A percentile compares a stretch with the other conserved stretches of the same genome.
These are phyloP conservation scores for Helicolenus hilgendorfi DNA, from an alignment of 2,797 vertebrate genomes.

Conservation along the genomic window DNA sequence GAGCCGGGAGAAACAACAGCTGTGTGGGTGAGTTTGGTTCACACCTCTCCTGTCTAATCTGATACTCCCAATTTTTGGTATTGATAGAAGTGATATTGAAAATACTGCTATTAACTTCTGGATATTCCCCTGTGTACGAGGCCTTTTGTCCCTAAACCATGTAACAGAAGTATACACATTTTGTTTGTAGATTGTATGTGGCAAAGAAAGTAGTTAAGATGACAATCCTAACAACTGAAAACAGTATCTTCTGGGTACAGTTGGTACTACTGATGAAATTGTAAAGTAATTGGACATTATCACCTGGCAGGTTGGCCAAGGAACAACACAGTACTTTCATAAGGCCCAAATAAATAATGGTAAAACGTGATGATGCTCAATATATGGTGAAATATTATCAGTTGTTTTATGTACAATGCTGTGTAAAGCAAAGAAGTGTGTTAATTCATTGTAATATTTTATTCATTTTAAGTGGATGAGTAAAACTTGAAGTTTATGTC, in stretches of 20 bases:
- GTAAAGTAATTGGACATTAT: neutral
- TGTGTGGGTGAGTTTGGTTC: slow-evolving; percentile 90
- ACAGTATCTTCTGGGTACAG: neutral
- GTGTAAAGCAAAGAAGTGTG: neutral
- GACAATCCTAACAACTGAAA: neutral
- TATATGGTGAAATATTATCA: neutral
- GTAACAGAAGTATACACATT: neutral
- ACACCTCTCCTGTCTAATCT: neutral
- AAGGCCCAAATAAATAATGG: neutral
- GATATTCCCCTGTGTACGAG: neutral
- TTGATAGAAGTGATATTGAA: neutral
- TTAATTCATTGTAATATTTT: neutral
- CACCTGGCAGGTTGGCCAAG: neutral
- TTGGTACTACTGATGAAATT: neutral
- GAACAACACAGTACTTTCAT: neutral
- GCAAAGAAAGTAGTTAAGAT: neutral
- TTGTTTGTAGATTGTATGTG: neutral
- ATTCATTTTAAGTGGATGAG: neutral
- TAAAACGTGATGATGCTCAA: neutral
- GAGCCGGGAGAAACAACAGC: slow-evolving; percentile 72
- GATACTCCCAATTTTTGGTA: neutral
- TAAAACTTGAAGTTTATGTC: neutral
- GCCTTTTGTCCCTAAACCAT: neutral
- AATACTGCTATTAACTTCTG: neutral
- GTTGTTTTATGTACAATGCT: neutral